These are phyloP conservation scores for Phorcus lineatus DNA, from an alignment of 2,888 invertebrate species.

Conservation along the genomic window DNA sequence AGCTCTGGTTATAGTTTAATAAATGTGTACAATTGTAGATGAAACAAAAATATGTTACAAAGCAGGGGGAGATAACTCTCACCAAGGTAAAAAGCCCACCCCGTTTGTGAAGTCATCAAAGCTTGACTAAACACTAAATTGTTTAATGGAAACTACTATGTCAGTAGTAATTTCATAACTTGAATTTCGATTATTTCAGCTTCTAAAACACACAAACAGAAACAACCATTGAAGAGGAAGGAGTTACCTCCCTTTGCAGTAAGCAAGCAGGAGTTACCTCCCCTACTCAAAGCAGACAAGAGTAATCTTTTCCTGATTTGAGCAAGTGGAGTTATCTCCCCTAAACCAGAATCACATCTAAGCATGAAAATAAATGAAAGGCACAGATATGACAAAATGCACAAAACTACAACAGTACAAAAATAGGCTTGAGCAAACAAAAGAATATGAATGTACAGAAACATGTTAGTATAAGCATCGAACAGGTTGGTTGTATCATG, in stretches of 20 bases:
- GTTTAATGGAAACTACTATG: too few relatives aligned
- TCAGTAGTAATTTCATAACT: too few relatives aligned
- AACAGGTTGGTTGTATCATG: constrained; percentile 1
- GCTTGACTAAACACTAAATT: background rate
- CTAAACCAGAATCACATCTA: constrained; percentile 6
- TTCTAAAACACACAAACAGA: background rate
- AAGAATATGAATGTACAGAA: background rate
- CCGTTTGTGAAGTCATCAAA: constrained; percentile 7
- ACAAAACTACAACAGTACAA: background rate
- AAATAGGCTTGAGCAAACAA: constrained; percentile 15
- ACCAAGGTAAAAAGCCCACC: constrained; percentile 3
- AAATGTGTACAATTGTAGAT: background rate
- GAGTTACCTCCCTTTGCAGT: constrained; percentile 3
- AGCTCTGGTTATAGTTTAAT: too few relatives aligned
- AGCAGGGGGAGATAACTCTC: constrained; percentile 24
- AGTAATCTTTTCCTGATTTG: background rate
- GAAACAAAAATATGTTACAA: constrained; percentile 7
- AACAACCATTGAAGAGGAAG: background rate
- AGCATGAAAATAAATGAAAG: background rate
- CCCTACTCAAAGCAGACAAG: constrained; percentile 5
- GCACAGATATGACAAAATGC: background rate
- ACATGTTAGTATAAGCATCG: constrained; percentile 15
- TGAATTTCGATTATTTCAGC: too few relatives aligned
- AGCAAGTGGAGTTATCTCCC: constrained; percentile 8
- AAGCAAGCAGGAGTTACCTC: constrained; percentile 11